Conservation (phyloP, 2,888 invertebrate species). For the Euzophera pinguis region DNA sequence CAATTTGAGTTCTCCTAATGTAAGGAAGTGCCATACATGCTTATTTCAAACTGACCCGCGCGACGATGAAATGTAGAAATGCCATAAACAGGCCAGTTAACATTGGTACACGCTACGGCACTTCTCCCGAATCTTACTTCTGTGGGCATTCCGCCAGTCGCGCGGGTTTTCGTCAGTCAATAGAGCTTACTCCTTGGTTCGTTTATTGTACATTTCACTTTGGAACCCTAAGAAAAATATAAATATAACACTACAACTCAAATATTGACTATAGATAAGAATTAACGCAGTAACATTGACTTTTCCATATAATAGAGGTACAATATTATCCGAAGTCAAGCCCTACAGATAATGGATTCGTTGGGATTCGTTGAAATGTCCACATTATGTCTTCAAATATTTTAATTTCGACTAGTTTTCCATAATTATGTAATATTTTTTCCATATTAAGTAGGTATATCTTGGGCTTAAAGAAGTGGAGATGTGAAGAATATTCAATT, state of each 20-base stretch:
- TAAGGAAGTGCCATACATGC: too few relatives aligned
- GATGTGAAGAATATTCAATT: slow-evolving; percentile 9
- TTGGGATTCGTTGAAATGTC: not conserved
- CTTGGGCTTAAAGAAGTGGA: not conserved
- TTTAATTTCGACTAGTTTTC: not conserved
- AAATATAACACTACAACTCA: slow-evolving; percentile 31
- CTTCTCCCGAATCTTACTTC: too few relatives aligned
- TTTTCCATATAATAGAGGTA: not conserved
- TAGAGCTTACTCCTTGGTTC: too few relatives aligned
- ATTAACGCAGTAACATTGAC: slow-evolving; percentile 39
- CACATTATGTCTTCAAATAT: not conserved
- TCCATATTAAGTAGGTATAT: not conserved
- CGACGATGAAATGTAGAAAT: too few relatives aligned
- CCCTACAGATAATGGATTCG: not conserved
- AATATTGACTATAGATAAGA: slow-evolving; percentile 37
- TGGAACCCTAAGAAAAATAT: slow-evolving; percentile 33
- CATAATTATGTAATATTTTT: slow-evolving; percentile 2
- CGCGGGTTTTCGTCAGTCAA: too few relatives aligned
- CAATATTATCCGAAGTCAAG: not conserved
- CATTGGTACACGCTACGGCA: too few relatives aligned
- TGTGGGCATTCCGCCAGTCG: too few relatives aligned
- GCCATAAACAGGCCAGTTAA: too few relatives aligned
- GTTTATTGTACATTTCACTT: not conserved
- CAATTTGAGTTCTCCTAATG: too few relatives aligned
- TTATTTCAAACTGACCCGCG: too few relatives aligned